These are phyloP conservation scores for Epistrophe eligans DNA, from an alignment of 2,888 invertebrate species.

Conservation along the genomic window DNA sequence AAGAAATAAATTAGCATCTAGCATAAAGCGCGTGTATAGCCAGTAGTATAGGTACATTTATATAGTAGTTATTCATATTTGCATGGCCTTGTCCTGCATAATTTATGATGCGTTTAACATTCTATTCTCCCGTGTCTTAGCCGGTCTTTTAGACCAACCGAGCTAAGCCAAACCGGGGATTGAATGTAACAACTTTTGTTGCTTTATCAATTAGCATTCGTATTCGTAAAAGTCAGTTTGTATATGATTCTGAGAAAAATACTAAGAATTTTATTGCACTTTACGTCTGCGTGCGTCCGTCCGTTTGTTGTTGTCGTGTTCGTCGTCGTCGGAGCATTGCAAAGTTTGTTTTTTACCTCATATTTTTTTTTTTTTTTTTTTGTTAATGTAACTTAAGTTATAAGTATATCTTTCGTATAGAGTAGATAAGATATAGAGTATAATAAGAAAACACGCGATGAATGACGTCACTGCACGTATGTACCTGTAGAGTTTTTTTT, in stretches of 20 bases:
- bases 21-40: constrained; percentile 35
- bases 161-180: neutral
- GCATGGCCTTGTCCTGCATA: constrained; percentile 74
- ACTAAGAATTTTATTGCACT: constrained; percentile 46
- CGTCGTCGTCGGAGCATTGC: constrained; percentile 18
- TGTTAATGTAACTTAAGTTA: neutral
- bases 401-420: constrained; percentile 38
- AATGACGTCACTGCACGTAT: constrained; percentile 57
- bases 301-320: neutral
- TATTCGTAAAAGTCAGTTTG: constrained; percentile 30
- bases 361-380: constrained; percentile 19
- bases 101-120: constrained; percentile 74
- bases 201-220: constrained; percentile 71
- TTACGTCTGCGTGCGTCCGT: constrained; percentile 6
- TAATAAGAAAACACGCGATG: constrained; percentile 26
- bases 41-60: neutral
- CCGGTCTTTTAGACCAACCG: constrained; percentile 13
- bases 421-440: constrained; percentile 60
- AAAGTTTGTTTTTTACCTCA: constrained; percentile 21
- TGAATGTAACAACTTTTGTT: constrained; percentile 36
- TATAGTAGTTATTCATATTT: constrained; percentile 59
- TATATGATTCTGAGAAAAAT: constrained; percentile 50
- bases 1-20: constrained; percentile 48
- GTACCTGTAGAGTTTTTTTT: constrained; percentile 19
- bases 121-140: constrained; percentile 52